Base-by-base conservation (phyloP, 2,888 invertebrate species). In the Troides helena region DNA sequence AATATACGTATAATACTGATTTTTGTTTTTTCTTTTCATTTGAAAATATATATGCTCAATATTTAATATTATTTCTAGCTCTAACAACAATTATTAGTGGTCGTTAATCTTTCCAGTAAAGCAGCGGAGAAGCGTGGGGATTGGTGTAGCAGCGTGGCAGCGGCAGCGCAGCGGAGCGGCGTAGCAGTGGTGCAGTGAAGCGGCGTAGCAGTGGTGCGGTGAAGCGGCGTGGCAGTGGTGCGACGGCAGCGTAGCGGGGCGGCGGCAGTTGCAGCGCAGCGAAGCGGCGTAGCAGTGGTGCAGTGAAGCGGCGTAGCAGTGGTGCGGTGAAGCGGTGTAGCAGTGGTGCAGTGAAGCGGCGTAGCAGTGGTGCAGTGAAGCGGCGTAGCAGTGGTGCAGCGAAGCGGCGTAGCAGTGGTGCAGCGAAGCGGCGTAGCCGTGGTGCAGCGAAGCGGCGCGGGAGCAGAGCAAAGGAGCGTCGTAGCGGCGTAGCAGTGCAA, bases 401-500 rank as follows among this genome's bases (percentile, higher is more conserved):
- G 25, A n/a, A n/a, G 14, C 21, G 5, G n/a, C 23, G 50, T 30
- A 60, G 61, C 60, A n/a, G n/a, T n/a, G n/a, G n/a, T n/a, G 62
- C 56, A 36, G 65, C 36, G 53, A 25, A 36, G 60, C 53, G 12
- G 17, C 46, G 59, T 46, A 61, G 61, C 61, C 21, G 60, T 50
- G 63, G 36, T 21, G 21, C 21, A 39, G 25, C 21, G 61, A 6
- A 21, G 53, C 30, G 17, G 63, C 62, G 4, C n/a, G 12, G 43
- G 23, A 61, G 71, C 65, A 46, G 43, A 21, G 69, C 68, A 56
- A 58, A 23, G 65, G 14, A 56, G 67, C 0, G 53, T 61, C 14
- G 46, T 18, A 71, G 71, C 57, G 61, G 62, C 58, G 64, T 14
- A 50, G 66, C 46, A 65, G 61, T 17, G 56, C 25, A 65, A 62